Evolutionary conservation across 2,888 invertebrate species (phyloP).

Genomic region (Spicauda simplicius): DNA sequence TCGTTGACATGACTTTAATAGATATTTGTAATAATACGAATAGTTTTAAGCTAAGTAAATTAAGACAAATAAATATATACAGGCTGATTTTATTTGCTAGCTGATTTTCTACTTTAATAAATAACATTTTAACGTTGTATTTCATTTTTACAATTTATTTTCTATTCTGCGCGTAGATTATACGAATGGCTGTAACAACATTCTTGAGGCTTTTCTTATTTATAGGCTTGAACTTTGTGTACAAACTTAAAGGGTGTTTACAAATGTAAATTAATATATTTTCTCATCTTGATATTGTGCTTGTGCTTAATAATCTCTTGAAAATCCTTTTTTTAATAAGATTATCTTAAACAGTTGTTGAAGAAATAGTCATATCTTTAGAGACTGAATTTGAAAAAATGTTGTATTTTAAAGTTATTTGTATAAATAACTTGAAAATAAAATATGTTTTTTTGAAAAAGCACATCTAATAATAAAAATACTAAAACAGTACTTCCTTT

Average conservation of each 20-base stretch:
- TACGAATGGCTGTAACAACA: not conserved
- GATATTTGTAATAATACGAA: conserved; percentile 1
- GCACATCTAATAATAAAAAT: no score
- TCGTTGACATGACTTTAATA: conserved; percentile 29
- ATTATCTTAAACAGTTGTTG: not conserved
- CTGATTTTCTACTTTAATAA: conserved; percentile 1
- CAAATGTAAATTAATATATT: conserved; percentile 1
- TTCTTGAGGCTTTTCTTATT: not conserved
- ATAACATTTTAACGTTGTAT: not conserved
- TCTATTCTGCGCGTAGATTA: not conserved
- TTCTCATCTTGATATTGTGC: not conserved
- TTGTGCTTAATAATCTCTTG: not conserved
- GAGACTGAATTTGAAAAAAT: not conserved
- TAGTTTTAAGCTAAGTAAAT: not conserved
- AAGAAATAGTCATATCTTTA: not conserved
- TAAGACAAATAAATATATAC: not conserved
- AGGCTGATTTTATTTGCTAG: conserved; percentile 1
- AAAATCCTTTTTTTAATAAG: not conserved
- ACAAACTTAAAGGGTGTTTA: conserved; percentile 1
- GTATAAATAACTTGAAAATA: not conserved
- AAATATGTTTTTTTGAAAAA: no score
- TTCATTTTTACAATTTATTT: not conserved
- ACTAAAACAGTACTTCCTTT: no score
- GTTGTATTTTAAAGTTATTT: not conserved
- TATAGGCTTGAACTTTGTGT: not conserved